Conservation (phyloP, 2,113 vertebrate genomes). For the Clupea harengus region DNA sequence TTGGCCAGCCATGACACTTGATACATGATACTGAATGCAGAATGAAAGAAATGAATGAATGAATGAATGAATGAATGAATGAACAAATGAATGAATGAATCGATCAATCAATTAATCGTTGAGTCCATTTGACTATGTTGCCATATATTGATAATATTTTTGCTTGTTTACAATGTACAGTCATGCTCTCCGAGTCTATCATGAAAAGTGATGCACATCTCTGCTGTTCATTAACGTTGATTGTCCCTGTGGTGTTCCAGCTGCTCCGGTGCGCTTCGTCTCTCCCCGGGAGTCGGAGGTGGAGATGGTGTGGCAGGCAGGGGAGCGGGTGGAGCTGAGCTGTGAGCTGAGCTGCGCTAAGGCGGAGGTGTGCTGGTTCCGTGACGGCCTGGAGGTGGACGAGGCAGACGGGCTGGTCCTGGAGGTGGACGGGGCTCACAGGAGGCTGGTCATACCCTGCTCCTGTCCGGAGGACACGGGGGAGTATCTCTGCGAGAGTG, state of each 20-base stretch:
- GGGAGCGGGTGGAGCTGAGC: slow-evolving; percentile 77
- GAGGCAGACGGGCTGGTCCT: slow-evolving; percentile 63
- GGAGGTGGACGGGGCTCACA: slow-evolving; percentile 67
- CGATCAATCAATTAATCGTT: not conserved
- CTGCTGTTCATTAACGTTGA: not conserved
- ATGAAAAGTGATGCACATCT: not conserved
- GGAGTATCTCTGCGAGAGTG: slow-evolving; percentile 82
- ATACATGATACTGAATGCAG: too few species aligned
- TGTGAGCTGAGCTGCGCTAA: slow-evolving; percentile 76
- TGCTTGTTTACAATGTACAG: not conserved
- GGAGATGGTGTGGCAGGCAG: slow-evolving; percentile 55
- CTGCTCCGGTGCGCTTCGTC: slow-evolving; percentile 74
- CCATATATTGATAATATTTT: not conserved
- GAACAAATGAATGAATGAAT: not conserved
- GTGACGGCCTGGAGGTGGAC: slow-evolving; percentile 78
- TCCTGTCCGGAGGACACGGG: slow-evolving; percentile 68
- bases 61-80: not conserved
- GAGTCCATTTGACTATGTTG: too few species aligned
- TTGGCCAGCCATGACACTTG: too few species aligned
- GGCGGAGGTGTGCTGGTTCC: slow-evolving; percentile 78
- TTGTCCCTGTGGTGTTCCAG: slow-evolving; percentile 60
- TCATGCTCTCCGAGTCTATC: not conserved
- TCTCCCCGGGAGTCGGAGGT: slow-evolving; percentile 66
- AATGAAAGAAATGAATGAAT: too few species aligned
- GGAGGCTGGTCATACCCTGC: slow-evolving; percentile 71